Evolutionary conservation across 2,797 vertebrate genomes (phyloP), one percentile per base, ranked within the genome.

Genomic region (Arctocebus calabarensis): DNA sequence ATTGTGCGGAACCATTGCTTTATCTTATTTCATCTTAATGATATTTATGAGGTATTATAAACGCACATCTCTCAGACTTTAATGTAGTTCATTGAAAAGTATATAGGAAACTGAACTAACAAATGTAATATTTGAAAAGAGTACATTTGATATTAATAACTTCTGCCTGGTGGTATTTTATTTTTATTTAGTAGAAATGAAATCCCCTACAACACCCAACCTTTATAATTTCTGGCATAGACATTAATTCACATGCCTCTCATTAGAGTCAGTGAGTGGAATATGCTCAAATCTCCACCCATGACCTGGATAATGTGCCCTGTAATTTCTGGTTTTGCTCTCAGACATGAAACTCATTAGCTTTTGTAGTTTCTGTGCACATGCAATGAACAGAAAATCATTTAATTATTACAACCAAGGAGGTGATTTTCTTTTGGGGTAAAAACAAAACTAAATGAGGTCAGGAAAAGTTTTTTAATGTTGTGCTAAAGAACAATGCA

Each of bases 341-440:
- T 94, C 84, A 61, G 29, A 96, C 87, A 86, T 94, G 93, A 95
- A 97, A 92, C 89, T 97, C 91, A 94, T 94, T 96, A 96, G 93
- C 62, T 94, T 94, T 78, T 81, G 78, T 96, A 82, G 66, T 96
- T 92, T 88, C 32, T 29, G 13, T 52, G 7, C 59, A 92, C 64
- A 78, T 64, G 43, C 62, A 64, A 57, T 81, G 78, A 94, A 93
- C 71, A 92, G 84, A 88, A 79, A 92, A 70, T 7, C 66, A 88
- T 95, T 96, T 93, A 84, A 84, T 97, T 95, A 96, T 92, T 93
- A 82, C 2, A 74, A 84, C 77, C 79, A 75, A 90, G 37, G 29
- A 88, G 74, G 37, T 86, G 52, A 84, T 86, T 93, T 89, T 96
- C 68, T 94, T 68, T 91, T 90, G 96, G 62, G 52, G 12, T 74